Percentiles rank a stretch among this genome's conserved stretches.
Conservation (phyloP, 2,113 vertebrate genomes). For the Glaucomys volans region DNA sequence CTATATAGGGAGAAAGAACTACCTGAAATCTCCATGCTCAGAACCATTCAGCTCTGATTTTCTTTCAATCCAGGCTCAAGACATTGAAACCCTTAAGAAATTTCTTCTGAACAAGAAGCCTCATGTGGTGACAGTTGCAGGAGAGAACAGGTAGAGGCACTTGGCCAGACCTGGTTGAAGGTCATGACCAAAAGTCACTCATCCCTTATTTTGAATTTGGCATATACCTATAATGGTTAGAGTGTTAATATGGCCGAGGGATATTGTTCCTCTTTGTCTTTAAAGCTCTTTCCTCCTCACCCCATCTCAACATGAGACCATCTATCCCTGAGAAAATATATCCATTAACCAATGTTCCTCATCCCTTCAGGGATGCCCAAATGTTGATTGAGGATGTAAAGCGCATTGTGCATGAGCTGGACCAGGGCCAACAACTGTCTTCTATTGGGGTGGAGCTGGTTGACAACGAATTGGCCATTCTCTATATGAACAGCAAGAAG, state of each 20-base stretch:
- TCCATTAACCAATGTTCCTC: background rate
- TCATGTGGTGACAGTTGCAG: constrained; percentile 95
- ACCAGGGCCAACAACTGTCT: constrained; percentile 95
- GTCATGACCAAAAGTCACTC: background rate
- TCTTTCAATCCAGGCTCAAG: constrained; percentile 89
- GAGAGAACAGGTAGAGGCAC: constrained; percentile 93
- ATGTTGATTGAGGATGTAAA: constrained; percentile 99
- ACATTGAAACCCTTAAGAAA: constrained; percentile 97
- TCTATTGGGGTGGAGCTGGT: constrained; percentile 96
- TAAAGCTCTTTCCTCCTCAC: background rate
- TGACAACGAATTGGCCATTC: constrained; percentile 95
- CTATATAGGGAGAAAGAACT: background rate
- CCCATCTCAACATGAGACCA: background rate
- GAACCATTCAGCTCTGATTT: background rate
- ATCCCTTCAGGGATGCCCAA: constrained; percentile 93
- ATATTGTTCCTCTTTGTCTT: background rate
- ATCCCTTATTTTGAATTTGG: background rate
- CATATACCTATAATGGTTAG: background rate
- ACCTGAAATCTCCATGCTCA: background rate
- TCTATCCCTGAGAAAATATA: constrained; percentile 44
- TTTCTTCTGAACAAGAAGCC: constrained; percentile 97
- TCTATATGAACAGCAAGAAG: constrained; percentile 99
- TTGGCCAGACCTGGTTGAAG: background rate
- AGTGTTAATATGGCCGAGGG: background rate
- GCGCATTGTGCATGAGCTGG: constrained; percentile 95